phyloP scores from a whole-genome alignment of 2,113 vertebrate species.

The Donacobius atricapilla region DNA sequence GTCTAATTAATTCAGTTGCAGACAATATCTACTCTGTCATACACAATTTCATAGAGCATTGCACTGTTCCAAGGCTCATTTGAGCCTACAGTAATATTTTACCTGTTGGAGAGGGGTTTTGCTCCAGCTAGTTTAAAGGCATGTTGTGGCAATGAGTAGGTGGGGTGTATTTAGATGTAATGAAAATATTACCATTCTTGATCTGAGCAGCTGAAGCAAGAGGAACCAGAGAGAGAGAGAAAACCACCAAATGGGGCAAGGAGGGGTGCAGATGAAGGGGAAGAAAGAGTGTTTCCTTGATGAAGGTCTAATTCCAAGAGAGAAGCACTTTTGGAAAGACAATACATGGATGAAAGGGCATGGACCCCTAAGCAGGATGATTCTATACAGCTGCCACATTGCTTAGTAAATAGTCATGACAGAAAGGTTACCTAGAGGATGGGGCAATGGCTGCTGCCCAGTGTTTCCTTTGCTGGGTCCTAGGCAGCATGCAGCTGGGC shows the following conservation, averaged over 20 bases:
- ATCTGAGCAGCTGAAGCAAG: conserved; percentile 20
- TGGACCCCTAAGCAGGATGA: neutral
- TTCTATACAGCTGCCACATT: neutral
- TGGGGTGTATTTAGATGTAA: conserved; percentile 4
- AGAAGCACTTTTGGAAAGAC: neutral
- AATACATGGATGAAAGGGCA: neutral
- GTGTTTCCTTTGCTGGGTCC: neutral
- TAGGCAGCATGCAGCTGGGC: neutral
- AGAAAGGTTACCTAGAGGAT: neutral
- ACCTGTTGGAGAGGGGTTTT: conserved; percentile 15
- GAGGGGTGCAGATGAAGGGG: neutral
- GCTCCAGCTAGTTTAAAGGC: conserved; percentile 30
- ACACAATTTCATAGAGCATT: neutral
- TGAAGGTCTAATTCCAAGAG: neutral
- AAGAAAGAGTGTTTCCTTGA: neutral
- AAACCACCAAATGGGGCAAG: neutral
- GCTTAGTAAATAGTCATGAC: neutral
- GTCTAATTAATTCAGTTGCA: neutral
- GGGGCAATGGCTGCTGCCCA: neutral
- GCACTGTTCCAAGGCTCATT: conserved; percentile 2
- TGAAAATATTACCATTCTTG: neutral
- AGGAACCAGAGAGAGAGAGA: neutral
- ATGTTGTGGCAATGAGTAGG: conserved; percentile 18
- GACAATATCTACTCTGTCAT: conserved; percentile 12
- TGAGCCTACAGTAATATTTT: conserved; percentile 24